Evolutionary conservation across 2,113 vertebrate genomes (phyloP).

Genomic region (Bettongia penicillata): DNA sequence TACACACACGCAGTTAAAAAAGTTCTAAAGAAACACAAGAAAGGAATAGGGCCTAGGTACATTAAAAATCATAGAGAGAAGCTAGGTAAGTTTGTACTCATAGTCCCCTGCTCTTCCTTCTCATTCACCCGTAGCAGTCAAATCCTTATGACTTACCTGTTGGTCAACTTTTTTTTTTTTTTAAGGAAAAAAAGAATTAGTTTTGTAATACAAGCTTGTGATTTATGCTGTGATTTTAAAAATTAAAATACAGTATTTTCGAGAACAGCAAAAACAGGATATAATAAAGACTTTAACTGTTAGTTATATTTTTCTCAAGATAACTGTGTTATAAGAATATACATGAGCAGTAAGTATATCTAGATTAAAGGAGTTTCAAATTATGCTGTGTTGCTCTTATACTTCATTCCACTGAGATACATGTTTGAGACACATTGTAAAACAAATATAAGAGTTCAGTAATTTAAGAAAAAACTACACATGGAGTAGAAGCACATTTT

Average conservation of each 20-base stretch:
- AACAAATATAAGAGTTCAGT: neutral
- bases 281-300: neutral
- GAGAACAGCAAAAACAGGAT: neutral
- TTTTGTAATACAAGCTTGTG: neutral
- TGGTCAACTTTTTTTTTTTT: neutral
- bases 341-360: neutral
- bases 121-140: neutral
- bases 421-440: neutral
- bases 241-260: neutral
- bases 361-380: neutral
- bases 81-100: neutral
- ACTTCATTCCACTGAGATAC: neutral
- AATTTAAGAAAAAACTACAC: neutral
- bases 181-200: neutral
- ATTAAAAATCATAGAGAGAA: constrained; percentile 80
- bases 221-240: neutral
- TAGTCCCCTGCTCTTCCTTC: neutral
- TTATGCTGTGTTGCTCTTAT: neutral
- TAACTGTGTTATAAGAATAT: neutral
- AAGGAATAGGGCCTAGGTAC: constrained; percentile 99
- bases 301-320: neutral
- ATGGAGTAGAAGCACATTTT: neutral
- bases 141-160: neutral
- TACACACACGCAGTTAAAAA: constrained; percentile 91
- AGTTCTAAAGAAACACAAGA: constrained; percentile 99